A percentile compares a stretch with the other conserved stretches of the same genome.
phyloP scores from a whole-genome alignment of 2,797 vertebrate species.

The Choloepus didactylus region DNA sequence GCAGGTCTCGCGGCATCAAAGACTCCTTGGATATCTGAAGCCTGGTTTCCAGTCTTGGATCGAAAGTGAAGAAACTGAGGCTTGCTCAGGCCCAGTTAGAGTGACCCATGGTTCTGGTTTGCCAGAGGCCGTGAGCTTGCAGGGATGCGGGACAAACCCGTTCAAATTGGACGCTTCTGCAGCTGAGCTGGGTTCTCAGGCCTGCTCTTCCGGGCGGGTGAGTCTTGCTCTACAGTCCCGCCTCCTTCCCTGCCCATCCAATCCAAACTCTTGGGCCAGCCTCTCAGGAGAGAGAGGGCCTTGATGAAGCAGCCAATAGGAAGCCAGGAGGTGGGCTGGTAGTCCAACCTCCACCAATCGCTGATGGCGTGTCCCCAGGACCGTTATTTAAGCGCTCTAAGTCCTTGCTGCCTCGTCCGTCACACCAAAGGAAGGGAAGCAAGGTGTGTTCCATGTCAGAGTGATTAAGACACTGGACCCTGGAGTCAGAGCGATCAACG shows the following conservation, averaged over 20 bases:
- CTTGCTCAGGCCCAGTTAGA: slow-evolving; percentile 77
- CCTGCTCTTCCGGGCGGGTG: too few relatives aligned
- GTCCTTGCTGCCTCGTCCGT: too few relatives aligned
- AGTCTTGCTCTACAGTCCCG: too few relatives aligned
- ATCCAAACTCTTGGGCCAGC: too few relatives aligned
- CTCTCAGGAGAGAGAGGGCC: neutral
- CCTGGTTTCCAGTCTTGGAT: slow-evolving; percentile 73
- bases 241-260: too few relatives aligned
- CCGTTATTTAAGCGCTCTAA: rapidly evolving
- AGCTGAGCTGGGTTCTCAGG: too few relatives aligned
- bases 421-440: neutral
- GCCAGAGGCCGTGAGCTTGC: neutral
- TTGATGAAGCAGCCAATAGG: neutral
- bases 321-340: neutral
- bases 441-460: neutral
- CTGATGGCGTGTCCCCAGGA: neutral
- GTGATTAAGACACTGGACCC: neutral
- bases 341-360: neutral
- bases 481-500: too few relatives aligned
- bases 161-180: too few relatives aligned
- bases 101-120: slow-evolving; percentile 84
- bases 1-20: too few relatives aligned
- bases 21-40: neutral
- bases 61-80: slow-evolving; percentile 76
- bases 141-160: neutral